Base-by-base conservation (phyloP, 2,888 invertebrate species). In the Stenurella melanura region DNA sequence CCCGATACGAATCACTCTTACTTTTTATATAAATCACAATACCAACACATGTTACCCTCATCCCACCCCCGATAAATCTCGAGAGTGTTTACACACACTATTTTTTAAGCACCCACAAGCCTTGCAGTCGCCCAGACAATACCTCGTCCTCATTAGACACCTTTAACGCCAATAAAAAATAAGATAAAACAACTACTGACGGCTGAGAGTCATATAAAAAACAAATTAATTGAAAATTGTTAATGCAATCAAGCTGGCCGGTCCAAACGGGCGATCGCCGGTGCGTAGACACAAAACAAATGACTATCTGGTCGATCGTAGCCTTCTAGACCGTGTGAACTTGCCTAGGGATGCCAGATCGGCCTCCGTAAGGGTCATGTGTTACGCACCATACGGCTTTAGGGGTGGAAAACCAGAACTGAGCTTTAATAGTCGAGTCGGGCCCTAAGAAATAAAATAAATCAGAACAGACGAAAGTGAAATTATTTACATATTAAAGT, bases 401-500 rank as follows among this genome's bases (percentile, higher is more conserved):
- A 73, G 69, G 58, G 66, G 69, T 72, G 74, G 63, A 74, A 73
- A 68, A 76, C 66, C 63, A 74, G 80, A 77, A 76, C 76, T 76
- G 76, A 77, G 74, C 67, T 73, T 66, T 71, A 42, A 80, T 76
- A 73, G 78, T n/a, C n/a, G n/a, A 9, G n/a, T n/a, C n/a, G n/a
- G 74, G 75, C 74, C 67, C 76, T 68, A 30, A 76, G 78, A 19
- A 72, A 75, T 74, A 73, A 78, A 80, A 82, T 84, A 83, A 83
- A 85, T 83, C 83, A 83, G 80, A 77, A 76, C 67, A 77, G 72
- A 80, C 77, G 85, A 86, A 86, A 86, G 86, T 86, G 86, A 86
- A 86, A 86, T 86, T 86, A 85, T 85, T 86, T 83, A 85, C 85
- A 85, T 85, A 83, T 82, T 76, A 78, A n/a, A 84, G 84, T 80